A percentile compares a stretch with the other conserved stretches of the same genome.
phyloP scores from a whole-genome alignment of 35 echinoderm and acorn worm genomes.

The Lytechinus variegatus region DNA sequence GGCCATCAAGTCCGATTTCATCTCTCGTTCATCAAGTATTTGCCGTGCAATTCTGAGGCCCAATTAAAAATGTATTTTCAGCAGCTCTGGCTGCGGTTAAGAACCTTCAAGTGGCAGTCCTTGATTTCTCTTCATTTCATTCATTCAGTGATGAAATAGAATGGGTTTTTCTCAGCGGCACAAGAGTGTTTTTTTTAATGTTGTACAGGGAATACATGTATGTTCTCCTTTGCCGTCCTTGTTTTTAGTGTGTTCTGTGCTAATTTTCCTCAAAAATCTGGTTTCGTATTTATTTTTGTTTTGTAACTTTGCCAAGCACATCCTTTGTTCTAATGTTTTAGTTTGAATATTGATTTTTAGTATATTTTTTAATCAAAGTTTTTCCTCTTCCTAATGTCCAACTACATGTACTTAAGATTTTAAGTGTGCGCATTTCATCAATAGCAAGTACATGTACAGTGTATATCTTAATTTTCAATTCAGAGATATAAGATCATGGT shows the following conservation, averaged over 20 bases:
- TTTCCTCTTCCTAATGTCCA: not conserved
- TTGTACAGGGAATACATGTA: too few relatives aligned
- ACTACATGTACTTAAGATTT: not conserved
- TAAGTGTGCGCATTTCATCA: not conserved
- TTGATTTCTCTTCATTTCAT: not conserved
- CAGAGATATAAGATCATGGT: not conserved
- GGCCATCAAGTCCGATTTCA: not conserved
- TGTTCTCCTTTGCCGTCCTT: too few relatives aligned
- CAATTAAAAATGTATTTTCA: not conserved
- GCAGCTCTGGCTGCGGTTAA: not conserved
- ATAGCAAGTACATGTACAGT: not conserved
- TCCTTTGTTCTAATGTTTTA: not conserved
- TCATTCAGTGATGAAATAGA: not conserved
- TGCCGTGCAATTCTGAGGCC: not conserved
- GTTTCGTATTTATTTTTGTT: too few relatives aligned
- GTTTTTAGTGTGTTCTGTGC: too few relatives aligned
- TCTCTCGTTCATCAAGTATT: not conserved
- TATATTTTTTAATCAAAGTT: not conserved
- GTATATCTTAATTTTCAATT: not conserved
- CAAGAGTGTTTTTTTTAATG: too few relatives aligned
- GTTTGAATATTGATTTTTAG: not conserved
- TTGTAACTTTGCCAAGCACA: too few relatives aligned
- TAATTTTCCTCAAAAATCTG: too few relatives aligned
- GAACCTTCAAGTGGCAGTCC: not conserved
- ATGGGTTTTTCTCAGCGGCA: not conserved